Evolutionary conservation across 2,113 vertebrate genomes (phyloP).

Genomic region (Plectropomus leopardus): DNA sequence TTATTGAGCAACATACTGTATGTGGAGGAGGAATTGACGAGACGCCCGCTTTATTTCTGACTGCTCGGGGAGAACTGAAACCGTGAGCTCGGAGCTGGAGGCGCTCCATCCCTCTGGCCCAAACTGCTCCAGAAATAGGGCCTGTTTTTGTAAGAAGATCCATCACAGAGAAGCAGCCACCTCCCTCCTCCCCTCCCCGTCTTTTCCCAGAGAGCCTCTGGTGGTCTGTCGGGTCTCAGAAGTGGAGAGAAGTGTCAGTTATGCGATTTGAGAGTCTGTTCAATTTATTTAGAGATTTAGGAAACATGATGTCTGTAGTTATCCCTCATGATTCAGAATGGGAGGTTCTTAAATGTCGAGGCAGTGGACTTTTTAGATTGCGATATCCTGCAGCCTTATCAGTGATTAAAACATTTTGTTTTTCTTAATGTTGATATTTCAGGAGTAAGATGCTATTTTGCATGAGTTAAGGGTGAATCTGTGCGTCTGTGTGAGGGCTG

Average conservation of each 20-base stretch:
- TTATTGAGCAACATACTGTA: slow-evolving; percentile 35
- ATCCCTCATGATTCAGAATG: slow-evolving; percentile 3
- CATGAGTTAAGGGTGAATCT: not conserved
- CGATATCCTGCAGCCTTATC: not conserved
- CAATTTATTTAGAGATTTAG: slow-evolving; percentile 33
- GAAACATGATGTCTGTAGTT: slow-evolving; percentile 47
- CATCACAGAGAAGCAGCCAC: slow-evolving; percentile 48
- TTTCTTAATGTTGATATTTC: not conserved
- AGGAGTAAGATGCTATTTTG: not conserved
- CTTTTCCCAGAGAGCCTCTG: slow-evolving; percentile 43
- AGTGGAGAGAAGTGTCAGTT: slow-evolving; percentile 57
- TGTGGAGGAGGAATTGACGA: not conserved
- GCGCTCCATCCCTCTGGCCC: slow-evolving; percentile 61
- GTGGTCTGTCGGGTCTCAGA: slow-evolving; percentile 56
- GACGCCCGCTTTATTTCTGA: slow-evolving; percentile 56
- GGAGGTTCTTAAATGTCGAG: not conserved
- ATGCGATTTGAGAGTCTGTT: slow-evolving; percentile 61
- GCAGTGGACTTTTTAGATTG: not conserved
- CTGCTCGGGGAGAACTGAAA: slow-evolving; percentile 63
- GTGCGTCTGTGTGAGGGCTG: not conserved
- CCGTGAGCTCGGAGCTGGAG: slow-evolving; percentile 25
- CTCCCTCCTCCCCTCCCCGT: slow-evolving; percentile 37
- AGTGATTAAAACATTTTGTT: not conserved
- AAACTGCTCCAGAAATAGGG: slow-evolving; percentile 81
- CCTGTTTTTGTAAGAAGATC: slow-evolving; percentile 81